Evolutionary conservation across 2,113 vertebrate genomes (phyloP), one percentile per base, ranked within the genome.

Genomic region (Rynchops niger): DNA sequence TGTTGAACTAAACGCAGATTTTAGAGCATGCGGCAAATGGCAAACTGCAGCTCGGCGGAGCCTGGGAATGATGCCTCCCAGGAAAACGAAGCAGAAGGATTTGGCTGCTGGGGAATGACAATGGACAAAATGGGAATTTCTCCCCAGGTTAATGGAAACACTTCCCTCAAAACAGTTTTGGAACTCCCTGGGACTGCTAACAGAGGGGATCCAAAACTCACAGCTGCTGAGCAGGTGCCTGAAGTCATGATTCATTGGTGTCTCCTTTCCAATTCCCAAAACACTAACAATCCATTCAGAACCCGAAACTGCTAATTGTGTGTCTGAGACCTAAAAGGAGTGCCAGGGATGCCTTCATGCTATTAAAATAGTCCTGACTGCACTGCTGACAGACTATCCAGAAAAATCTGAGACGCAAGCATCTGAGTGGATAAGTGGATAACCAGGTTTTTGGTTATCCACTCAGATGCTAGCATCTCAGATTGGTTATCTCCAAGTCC

Each of bases 141-240:
- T 71, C n/a, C 73, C 67, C 43, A 66, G 13, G 42, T 10, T 74
- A 32, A 65, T 59, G 67, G 50, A 70, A 90, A 86, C 0, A 3
- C 11, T 88, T 34, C 59, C n/a, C 80, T 79, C 58, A 32, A 43
- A 95, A 47, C 50, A 73, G 63, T 26, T 65, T 92, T 77, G 53
- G 66, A 80, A 49, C 25, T 53, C 3, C 0, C 55, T 30, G 72
- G 38, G 47, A 63, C 12, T 79, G 65, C 47, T 40, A 45, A 14
- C 12, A 8, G 53, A 8, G 29, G 45, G 69, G 25, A 59, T 88
- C 30, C 76, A 69, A 76, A 92, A 13, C 11, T 63, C 56, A 36
- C 88, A 97, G 95, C 71, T 95, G 93, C 76, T 77, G 76, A 88
- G 66, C 80, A 90, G 73, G 80, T 86, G 76, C 71, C 81, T 93